phyloP scores from a whole-genome alignment of 2,797 vertebrate genomes.

The Euphonia xanthogaster region DNA sequence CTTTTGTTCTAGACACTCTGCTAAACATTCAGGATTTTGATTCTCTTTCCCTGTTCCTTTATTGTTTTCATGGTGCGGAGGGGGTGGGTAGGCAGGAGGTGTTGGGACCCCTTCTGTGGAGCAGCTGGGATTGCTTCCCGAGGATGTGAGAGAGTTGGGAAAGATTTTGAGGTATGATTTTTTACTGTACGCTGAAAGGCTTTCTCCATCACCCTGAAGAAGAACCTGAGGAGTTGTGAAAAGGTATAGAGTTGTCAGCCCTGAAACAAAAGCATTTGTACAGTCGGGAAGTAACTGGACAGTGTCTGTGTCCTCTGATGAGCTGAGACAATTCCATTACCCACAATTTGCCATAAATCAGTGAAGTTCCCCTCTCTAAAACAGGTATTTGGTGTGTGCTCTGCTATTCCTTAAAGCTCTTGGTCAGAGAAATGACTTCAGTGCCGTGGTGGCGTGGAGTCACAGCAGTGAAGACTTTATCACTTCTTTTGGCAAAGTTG shows the following conservation, averaged over 20 bases:
- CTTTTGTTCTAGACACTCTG: not conserved
- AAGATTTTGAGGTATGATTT: not conserved
- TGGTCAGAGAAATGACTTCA: not conserved
- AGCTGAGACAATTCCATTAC: conserved; percentile 33
- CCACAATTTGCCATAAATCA: not conserved
- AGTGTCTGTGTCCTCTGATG: conserved; percentile 9
- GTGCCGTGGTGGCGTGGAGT: not conserved
- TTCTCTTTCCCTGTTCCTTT: conserved; percentile 6
- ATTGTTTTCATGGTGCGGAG: not conserved
- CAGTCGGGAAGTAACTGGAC: conserved; percentile 20
- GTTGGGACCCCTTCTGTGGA: conserved; percentile 21
- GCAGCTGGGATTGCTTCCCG: conserved; percentile 8
- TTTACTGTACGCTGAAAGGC: not conserved
- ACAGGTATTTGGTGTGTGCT: not conserved
- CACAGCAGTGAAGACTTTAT: not conserved
- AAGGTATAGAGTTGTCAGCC: conserved; percentile 44
- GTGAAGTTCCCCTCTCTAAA: not conserved
- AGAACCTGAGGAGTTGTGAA: conserved; percentile 39
- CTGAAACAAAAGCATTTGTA: not conserved
- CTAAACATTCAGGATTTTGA: not conserved
- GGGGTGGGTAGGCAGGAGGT: not conserved
- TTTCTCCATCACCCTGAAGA: conserved; percentile 37
- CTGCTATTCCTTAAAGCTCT: not conserved
- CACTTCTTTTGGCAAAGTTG: not conserved
- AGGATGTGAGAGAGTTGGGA: not conserved